A percentile compares a stretch with the other conserved stretches of the same genome.
phyloP scores from a whole-genome alignment of 2,113 vertebrate genomes.

The Neogobius melanostomus region DNA sequence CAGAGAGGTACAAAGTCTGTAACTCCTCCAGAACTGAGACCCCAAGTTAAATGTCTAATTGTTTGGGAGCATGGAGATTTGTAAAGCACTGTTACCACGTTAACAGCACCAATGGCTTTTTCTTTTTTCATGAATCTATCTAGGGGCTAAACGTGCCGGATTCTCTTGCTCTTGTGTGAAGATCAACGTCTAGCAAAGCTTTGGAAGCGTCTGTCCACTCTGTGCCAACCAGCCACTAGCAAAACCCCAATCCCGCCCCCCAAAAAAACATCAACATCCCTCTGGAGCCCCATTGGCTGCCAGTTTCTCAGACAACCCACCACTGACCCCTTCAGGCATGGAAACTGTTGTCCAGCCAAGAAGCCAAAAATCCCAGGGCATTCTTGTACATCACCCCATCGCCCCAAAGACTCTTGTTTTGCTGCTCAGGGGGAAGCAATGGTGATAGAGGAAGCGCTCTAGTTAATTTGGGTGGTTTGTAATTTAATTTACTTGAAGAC shows the following conservation, averaged over 20 bases:
- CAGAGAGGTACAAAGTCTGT: slow-evolving; percentile 21
- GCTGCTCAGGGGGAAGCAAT: slow-evolving; percentile 32
- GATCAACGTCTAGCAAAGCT: slow-evolving; percentile 59
- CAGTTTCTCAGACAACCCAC: slow-evolving; percentile 69
- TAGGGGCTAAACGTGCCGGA: slow-evolving; percentile 41
- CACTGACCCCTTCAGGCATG: slow-evolving; percentile 74
- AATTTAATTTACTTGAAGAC: slow-evolving; percentile 61
- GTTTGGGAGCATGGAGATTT: slow-evolving; percentile 66
- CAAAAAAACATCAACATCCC: slow-evolving; percentile 47
- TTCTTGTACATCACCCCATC: not conserved
- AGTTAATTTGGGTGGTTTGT: slow-evolving; percentile 55
- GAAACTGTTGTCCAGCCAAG: slow-evolving; percentile 58
- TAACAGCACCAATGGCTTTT: slow-evolving; percentile 41
- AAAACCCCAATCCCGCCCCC: slow-evolving; percentile 8
- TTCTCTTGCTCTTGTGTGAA: slow-evolving; percentile 45
- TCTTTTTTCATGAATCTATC: slow-evolving; percentile 44
- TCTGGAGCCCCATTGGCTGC: slow-evolving; percentile 57
- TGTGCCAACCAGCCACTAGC: slow-evolving; percentile 69
- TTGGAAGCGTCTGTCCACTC: slow-evolving; percentile 53
- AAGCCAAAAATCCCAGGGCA: slow-evolving; percentile 54
- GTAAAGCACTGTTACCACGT: slow-evolving; percentile 41
- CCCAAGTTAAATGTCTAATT: slow-evolving; percentile 46
- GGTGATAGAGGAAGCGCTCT: slow-evolving; percentile 26
- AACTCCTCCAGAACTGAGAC: slow-evolving; percentile 23
- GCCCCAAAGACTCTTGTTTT: slow-evolving; percentile 30